Conservation (phyloP, 2,113 vertebrate genomes). For the Brachypodius melanocephalos region DNA sequence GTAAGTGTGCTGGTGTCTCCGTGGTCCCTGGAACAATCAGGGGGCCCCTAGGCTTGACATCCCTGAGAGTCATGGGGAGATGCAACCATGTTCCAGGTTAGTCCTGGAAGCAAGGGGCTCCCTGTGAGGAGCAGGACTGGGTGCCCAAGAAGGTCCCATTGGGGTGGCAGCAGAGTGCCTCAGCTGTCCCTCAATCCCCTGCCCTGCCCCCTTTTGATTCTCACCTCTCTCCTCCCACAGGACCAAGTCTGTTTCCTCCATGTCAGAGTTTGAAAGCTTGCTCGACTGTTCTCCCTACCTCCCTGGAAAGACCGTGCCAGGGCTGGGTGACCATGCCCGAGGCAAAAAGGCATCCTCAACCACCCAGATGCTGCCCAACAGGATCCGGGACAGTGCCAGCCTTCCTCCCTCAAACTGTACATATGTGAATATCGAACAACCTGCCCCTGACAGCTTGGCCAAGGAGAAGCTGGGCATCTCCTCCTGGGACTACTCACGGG, state of each 20-base stretch:
- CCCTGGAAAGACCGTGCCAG: conserved; percentile 48
- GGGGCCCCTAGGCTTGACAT: not conserved
- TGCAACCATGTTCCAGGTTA: not conserved
- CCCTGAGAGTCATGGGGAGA: rapidly evolving
- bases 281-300: conserved; percentile 82
- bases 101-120: not conserved
- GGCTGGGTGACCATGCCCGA: conserved; percentile 56
- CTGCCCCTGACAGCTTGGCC: conserved; percentile 69
- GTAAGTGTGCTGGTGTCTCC: conserved; percentile 55
- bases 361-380: conserved; percentile 51
- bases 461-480: conserved; percentile 78
- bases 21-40: rapidly evolving
- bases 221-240: conserved; percentile 53
- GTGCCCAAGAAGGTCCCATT: not conserved
- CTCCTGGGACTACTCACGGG: conserved; percentile 82
- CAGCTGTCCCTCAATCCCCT: rapidly evolving
- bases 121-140: not conserved
- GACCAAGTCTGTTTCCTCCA: conserved; percentile 82
- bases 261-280: conserved; percentile 84
- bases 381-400: conserved; percentile 61
- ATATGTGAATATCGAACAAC: conserved; percentile 69
- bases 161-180: not conserved
- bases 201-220: not conserved
- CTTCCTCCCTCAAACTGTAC: conserved; percentile 79
- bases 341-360: conserved; percentile 65